Base-by-base conservation (phyloP, 2,888 invertebrate species). In the Oscheius myriophilus region DNA sequence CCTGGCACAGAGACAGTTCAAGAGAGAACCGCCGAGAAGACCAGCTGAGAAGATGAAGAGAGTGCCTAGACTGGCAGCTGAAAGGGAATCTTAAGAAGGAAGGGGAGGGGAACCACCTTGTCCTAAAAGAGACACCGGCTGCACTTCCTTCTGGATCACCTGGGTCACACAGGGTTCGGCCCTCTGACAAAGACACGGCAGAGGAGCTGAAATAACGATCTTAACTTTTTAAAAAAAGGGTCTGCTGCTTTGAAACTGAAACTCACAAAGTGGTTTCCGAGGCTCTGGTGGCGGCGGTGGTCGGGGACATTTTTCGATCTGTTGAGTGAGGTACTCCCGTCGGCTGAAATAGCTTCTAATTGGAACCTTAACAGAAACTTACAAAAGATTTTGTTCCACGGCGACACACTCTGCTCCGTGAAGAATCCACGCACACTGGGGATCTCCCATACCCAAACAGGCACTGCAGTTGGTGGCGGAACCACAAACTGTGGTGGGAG, bases 341-440 rank as follows among this genome's bases (percentile, higher is more conserved):
- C 63, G 39, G n/a, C 63, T 63, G 62, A 41, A 62, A 55, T 55
- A n/a, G n/a, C n/a, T n/a, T n/a, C n/a, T n/a, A n/a, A n/a, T n/a
- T n/a, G n/a, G n/a, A n/a, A n/a, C n/a, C n/a, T 43, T 7, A n/a
- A 55, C 43, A 16, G 45, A 14, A 55, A 67, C 68, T 14, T 25
- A 68, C 68, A 42, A 46, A 14, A 39, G 18, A 45, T 63, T 68
- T 23, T 68, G 46, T 18, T 68, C 55, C 21, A 77, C 67, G 52
- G 72, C 62, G 7, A 77, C 69, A 46, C 77, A 77, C 16, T 73
- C 73, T 4, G 45, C 64, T 9, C 67, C 70, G 39, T 46, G 26
- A 4, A 69, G 61, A 11, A 70, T 71, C 78, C 78, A 78, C 16
- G 76, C 78, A 61, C 78, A 78, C 45, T 73, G 69, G 4, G 78